Percentiles rank a stretch among this genome's conserved stretches.
phyloP scores from a whole-genome alignment of 2,888 invertebrate species.

The Leptopterna dolabrata region DNA sequence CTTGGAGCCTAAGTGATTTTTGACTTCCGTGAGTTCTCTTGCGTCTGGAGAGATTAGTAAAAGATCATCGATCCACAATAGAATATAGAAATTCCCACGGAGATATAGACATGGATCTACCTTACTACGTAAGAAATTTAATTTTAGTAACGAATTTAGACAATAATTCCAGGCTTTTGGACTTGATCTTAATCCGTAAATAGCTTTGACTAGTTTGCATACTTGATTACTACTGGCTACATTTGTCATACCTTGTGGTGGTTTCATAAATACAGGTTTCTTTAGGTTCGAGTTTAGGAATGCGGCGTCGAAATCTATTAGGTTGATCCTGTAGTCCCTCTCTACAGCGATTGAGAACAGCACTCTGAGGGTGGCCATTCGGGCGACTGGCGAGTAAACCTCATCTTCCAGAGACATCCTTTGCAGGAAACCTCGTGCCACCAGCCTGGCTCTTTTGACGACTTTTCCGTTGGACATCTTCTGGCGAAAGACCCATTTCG shows the following conservation, averaged over 20 bases:
- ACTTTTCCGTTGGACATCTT: background rate
- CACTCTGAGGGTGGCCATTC: conserved; percentile 12
- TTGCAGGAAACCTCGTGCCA: conserved; percentile 20
- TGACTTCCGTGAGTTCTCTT: background rate
- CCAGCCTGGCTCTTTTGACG: background rate
- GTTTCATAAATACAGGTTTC: conserved; percentile 47
- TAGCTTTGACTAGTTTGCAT: conserved; percentile 26
- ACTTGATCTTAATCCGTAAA: conserved; percentile 42
- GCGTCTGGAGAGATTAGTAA: background rate
- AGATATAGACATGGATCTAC: conserved; percentile 59
- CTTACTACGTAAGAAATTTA: conserved; percentile 55
- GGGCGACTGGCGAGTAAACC: conserved; percentile 25
- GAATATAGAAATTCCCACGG: background rate
- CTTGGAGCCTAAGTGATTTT: background rate
- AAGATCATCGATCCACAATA: conserved; percentile 38
- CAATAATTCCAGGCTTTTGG: conserved; percentile 48
- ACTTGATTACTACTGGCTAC: background rate
- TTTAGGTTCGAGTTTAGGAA: background rate
- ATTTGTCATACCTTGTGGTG: conserved; percentile 47
- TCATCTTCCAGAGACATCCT: background rate
- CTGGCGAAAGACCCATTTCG: conserved; percentile 63
- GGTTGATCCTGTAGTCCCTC: background rate
- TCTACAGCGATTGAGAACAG: conserved; percentile 4
- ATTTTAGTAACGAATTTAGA: conserved; percentile 55
- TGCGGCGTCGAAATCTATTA: conserved; percentile 26